Evolutionary conservation across 2,797 vertebrate species (phyloP).

Genomic region (Pipistrellus pygmaeus): DNA sequence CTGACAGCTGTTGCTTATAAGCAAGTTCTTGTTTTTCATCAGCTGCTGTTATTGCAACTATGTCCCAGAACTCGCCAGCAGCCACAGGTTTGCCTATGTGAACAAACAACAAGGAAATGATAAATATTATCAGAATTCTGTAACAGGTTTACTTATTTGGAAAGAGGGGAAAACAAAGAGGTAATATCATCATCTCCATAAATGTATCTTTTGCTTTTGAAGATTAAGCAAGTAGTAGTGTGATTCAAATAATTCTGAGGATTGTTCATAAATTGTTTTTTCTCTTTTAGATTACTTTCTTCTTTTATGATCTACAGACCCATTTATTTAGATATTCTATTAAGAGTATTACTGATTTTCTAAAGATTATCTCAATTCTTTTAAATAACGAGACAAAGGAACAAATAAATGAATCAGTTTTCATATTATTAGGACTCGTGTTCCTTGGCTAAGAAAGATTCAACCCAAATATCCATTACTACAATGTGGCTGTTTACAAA

Average conservation of each 20-base stretch:
- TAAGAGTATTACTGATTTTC: background rate
- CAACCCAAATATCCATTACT: background rate
- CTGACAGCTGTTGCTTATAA: conserved; percentile 91
- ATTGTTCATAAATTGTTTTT: background rate
- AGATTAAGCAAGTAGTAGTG: background rate
- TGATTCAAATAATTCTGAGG: background rate
- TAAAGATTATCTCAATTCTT: background rate
- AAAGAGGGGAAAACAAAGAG: background rate
- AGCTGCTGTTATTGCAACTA: conserved; percentile 92
- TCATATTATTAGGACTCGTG: background rate
- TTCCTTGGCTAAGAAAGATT: conserved; percentile 4
- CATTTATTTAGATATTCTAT: conserved; percentile 29
- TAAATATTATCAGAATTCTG: conserved; percentile 86
- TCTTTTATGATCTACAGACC: background rate
- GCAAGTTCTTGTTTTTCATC: conserved; percentile 91
- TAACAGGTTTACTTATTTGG: conserved; percentile 83
- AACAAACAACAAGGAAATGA: conserved; percentile 45
- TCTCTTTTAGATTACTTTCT: background rate
- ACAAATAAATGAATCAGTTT: background rate
- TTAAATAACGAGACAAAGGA: background rate
- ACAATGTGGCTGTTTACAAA: background rate
- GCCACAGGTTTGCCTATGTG: conserved; percentile 87
- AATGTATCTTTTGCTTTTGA: background rate
- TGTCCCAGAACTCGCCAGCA: conserved; percentile 93
- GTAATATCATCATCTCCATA: conserved; percentile 76